These are phyloP conservation scores for Tadarida brasiliensis DNA, from an alignment of 2,797 vertebrate genomes.

Conservation along the genomic window DNA sequence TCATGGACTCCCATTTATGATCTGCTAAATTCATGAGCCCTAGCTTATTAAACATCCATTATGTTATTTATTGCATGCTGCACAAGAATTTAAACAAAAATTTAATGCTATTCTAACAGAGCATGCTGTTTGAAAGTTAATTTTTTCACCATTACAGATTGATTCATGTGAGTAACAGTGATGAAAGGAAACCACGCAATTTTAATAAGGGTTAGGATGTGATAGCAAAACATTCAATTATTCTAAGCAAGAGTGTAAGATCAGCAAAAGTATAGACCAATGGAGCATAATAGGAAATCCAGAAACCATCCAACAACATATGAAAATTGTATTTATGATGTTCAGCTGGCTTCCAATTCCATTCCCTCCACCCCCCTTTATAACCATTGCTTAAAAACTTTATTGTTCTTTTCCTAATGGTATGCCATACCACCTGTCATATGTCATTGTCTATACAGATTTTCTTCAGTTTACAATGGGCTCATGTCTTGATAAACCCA, in stretches of 20 bases:
- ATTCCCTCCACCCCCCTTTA: background rate
- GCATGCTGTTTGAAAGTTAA: background rate
- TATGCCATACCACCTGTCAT: background rate
- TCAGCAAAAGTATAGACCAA: background rate
- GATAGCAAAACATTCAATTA: background rate
- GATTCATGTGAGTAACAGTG: background rate
- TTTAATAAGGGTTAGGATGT: background rate
- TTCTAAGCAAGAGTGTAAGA: background rate
- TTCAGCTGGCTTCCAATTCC: background rate
- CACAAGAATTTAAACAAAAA: background rate
- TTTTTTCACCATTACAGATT: background rate
- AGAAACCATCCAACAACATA: background rate
- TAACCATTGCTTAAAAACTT: background rate
- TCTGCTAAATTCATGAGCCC: background rate
- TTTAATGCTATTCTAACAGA: background rate
- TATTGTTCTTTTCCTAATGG: background rate
- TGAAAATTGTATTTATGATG: background rate
- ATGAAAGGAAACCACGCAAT: background rate
- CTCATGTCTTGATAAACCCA: background rate
- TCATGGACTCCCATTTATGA: background rate
- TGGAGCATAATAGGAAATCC: background rate
- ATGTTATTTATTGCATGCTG: background rate
- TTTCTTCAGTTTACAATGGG: background rate
- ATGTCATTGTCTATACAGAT: background rate
- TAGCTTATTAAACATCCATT: background rate